Percentiles rank a stretch among this genome's conserved stretches.
Evolutionary conservation across 2,113 vertebrate genomes (phyloP).

Genomic region (Notothenia rossii): DNA sequence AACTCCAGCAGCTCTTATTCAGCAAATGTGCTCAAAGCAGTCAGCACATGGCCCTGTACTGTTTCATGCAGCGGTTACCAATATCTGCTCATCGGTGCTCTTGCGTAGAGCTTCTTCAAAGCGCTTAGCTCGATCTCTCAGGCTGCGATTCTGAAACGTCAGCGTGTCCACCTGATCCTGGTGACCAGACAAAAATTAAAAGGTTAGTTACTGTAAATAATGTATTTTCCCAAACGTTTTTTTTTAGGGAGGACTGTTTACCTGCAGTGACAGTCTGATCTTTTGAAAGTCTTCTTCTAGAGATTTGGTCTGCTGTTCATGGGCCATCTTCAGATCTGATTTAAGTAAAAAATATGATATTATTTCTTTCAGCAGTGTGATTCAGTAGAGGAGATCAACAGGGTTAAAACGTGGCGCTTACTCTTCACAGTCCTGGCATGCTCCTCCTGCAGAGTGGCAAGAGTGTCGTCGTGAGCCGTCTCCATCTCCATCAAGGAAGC

Average conservation of each 20-base stretch:
- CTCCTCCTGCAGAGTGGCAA: slow-evolving; percentile 89
- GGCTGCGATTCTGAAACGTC: slow-evolving; percentile 95
- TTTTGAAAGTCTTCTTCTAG: slow-evolving; percentile 94
- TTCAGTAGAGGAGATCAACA: neutral
- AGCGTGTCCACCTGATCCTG: slow-evolving; percentile 98
- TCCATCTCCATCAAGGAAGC: slow-evolving; percentile 87
- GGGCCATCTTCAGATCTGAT: slow-evolving; percentile 89
- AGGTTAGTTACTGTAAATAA: neutral
- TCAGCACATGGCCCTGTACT: neutral
- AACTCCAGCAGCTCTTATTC: neutral
- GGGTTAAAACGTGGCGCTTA: slow-evolving; percentile 62
- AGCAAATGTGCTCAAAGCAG: neutral
- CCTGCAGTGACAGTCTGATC: slow-evolving; percentile 93
- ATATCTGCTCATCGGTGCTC: slow-evolving; percentile 94
- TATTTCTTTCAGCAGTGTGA: neutral
- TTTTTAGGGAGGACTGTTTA: slow-evolving; percentile 49
- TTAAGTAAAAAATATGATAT: slow-evolving; percentile 36
- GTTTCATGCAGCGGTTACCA: slow-evolving; percentile 83
- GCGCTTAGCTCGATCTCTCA: slow-evolving; percentile 92
- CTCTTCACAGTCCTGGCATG: slow-evolving; percentile 91
- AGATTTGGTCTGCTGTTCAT: slow-evolving; percentile 92
- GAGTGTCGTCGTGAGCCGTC: slow-evolving; percentile 83
- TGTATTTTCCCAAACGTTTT: neutral
- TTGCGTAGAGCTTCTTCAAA: slow-evolving; percentile 96
- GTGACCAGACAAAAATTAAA: neutral